Percentiles rank a stretch among this genome's conserved stretches.
Evolutionary conservation across 2,113 vertebrate species (phyloP).

Genomic region (Baryphthengus martii): DNA sequence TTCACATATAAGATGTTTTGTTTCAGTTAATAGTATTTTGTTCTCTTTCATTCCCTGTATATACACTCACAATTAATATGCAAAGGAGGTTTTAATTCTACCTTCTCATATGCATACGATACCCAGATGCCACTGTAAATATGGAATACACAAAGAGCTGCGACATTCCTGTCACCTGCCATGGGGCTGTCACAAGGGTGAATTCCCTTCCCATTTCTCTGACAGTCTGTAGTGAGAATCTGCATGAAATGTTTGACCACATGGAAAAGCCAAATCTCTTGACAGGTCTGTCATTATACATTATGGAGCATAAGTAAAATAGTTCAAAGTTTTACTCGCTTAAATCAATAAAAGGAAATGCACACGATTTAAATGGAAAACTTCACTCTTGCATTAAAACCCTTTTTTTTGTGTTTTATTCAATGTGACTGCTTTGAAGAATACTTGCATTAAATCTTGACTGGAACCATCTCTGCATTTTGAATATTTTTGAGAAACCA

Average conservation of each 20-base stretch:
- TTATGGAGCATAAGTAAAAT: conserved; percentile 58
- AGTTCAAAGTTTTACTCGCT: conserved; percentile 51
- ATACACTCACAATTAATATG: neutral
- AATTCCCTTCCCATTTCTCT: conserved; percentile 35
- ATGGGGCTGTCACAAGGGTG: neutral
- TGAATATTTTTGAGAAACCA: conserved; percentile 39
- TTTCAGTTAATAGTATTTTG: neutral
- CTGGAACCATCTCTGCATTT: conserved; percentile 6
- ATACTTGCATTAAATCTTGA: neutral
- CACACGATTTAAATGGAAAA: conserved; percentile 29
- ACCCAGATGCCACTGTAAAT: neutral
- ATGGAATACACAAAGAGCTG: neutral
- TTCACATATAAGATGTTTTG: neutral
- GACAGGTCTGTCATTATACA: conserved; percentile 50
- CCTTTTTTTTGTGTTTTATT: conserved; percentile 1
- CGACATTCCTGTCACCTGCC: neutral
- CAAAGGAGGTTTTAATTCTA: neutral
- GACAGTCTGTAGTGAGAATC: conserved; percentile 29
- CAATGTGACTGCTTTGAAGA: neutral
- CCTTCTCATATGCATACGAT: neutral
- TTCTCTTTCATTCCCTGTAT: neutral
- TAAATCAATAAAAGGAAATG: conserved; percentile 62
- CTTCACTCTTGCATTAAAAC: neutral
- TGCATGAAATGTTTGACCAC: conserved; percentile 23
- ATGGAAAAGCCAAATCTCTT: conserved; percentile 44